Conservation (phyloP, 2,888 invertebrate genomes). For the Bugula neritina region DNA sequence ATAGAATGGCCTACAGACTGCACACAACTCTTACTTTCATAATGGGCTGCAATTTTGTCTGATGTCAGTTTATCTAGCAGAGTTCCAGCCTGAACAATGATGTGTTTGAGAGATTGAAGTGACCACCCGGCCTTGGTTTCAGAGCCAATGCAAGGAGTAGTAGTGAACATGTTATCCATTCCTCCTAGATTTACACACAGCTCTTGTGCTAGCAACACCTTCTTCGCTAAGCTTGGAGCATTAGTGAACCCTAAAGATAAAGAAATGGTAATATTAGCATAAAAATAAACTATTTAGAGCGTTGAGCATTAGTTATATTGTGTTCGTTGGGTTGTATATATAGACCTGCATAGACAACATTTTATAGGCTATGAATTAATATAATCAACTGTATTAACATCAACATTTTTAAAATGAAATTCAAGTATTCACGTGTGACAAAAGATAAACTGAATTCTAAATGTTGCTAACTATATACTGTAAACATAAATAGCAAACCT, state of each 20-base stretch:
- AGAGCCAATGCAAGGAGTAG: constrained; percentile 9
- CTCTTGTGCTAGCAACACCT: constrained; percentile 41
- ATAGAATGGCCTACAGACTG: too few species aligned
- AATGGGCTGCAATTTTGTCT: constrained; percentile 30
- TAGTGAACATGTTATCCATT: constrained; percentile 34
- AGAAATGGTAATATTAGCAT: not conserved
- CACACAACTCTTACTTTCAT: constrained; percentile 30
- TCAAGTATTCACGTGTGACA: not conserved
- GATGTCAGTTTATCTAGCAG: constrained; percentile 35
- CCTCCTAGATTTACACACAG: constrained; percentile 43
- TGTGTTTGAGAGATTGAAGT: constrained; percentile 42
- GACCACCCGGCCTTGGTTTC: constrained; percentile 36
- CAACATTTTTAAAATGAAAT: too few species aligned
- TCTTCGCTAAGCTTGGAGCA: constrained; percentile 41
- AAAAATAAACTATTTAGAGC: not conserved
- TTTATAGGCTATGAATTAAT: too few species aligned
- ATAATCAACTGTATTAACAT: too few species aligned
- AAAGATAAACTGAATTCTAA: not conserved
- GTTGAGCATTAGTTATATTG: not conserved
- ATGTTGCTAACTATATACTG: not conserved
- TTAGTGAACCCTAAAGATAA: constrained; percentile 40
- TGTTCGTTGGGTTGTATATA: too few species aligned
- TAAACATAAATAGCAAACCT: too few species aligned
- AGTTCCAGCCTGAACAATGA: constrained; percentile 43
- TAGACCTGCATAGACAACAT: too few species aligned